These are phyloP conservation scores for Neodiprion lecontei DNA, from an alignment of 1,140 invertebrate species.

Conservation along the genomic window DNA sequence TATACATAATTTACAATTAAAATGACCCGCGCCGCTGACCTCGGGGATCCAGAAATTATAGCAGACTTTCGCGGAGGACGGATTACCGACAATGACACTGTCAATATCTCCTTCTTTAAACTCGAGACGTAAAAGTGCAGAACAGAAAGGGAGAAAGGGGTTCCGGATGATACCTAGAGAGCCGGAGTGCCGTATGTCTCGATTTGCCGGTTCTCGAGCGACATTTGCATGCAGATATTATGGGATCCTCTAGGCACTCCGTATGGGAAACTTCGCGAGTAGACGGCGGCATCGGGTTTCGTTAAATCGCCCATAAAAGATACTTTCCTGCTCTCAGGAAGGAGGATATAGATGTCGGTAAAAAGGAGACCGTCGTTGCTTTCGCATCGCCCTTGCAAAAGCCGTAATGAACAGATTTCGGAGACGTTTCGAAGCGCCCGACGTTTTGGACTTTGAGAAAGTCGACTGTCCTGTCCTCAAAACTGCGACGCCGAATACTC, in stretches of 20 bases:
- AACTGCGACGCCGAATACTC: no score
- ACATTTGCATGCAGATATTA: constrained; percentile 11
- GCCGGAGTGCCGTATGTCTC: background rate
- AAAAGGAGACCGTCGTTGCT: background rate
- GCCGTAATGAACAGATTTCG: no score
- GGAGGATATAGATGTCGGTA: background rate
- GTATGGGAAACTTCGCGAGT: background rate
- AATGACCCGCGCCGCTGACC: no score
- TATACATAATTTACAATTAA: no score
- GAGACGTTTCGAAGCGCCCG: no score
- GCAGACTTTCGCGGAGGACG: no score
- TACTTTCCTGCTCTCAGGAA: constrained; percentile 2
- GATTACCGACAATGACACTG: no score
- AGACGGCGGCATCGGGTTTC: background rate
- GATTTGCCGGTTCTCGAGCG: background rate
- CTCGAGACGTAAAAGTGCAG: background rate
- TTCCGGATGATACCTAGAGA: background rate
- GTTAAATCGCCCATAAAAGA: constrained; percentile 17
- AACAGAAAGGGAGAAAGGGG: background rate
- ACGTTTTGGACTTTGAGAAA: background rate
- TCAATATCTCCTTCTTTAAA: no score
- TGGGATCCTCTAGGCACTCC: background rate
- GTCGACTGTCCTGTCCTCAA: no score
- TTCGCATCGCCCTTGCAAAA: no score
- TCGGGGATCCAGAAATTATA: no score